Evolutionary conservation across 2,888 invertebrate genomes (phyloP).

Genomic region (Molorchus minor): DNA sequence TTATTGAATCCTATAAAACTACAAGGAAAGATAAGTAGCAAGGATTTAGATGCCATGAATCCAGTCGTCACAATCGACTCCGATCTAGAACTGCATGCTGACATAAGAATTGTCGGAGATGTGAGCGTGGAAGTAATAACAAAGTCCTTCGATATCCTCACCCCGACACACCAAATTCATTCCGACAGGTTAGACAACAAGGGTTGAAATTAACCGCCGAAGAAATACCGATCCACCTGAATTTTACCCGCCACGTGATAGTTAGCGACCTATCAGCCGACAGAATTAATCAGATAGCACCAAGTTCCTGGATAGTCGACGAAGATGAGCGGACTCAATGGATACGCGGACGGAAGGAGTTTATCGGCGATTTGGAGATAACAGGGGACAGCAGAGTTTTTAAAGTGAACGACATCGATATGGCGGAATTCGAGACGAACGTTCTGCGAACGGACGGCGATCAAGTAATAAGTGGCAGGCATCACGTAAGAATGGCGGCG

Average conservation of each 20-base stretch:
- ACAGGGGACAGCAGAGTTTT: conserved; percentile 59
- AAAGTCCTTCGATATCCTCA: conserved; percentile 54
- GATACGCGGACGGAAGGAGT: conserved; percentile 64
- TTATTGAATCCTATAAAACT: conserved; percentile 62
- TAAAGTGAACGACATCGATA: conserved; percentile 63
- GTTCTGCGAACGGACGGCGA: conserved; percentile 61
- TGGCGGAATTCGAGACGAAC: conserved; percentile 59
- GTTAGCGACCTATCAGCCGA: conserved; percentile 60
- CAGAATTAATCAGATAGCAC: conserved; percentile 62
- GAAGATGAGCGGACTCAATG: conserved; percentile 59
- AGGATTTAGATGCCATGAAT: conserved; percentile 59
- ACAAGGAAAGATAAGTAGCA: conserved; percentile 63
- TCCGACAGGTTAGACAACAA: conserved; percentile 53
- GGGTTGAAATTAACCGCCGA: conserved; percentile 54
- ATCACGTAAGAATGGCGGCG: conserved; percentile 58
- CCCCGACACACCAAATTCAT: conserved; percentile 45
- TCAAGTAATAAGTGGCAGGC: conserved; percentile 62
- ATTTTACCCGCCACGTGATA: conserved; percentile 56
- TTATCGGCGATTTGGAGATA: conserved; percentile 61
- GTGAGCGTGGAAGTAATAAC: conserved; percentile 62
- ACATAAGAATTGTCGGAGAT: conserved; percentile 62
- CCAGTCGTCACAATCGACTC: conserved; percentile 63
- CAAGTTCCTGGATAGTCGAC: conserved; percentile 60
- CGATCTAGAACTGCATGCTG: conserved; percentile 60
- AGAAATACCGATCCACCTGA: conserved; percentile 56